Base-by-base conservation (phyloP, 2,888 invertebrate species). In the Elegia similella region DNA sequence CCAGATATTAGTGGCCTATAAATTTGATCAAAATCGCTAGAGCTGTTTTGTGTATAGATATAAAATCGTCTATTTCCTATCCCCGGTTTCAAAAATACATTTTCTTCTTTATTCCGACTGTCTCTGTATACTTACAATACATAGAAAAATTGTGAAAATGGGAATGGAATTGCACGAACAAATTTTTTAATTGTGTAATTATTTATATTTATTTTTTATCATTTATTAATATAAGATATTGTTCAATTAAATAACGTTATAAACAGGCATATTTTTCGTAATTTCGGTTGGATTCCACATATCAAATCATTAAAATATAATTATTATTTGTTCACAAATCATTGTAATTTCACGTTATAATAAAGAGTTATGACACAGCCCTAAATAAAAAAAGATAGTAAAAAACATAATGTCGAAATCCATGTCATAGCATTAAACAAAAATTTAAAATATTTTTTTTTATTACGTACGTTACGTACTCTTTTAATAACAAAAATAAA, bases 401-500 rank as follows among this genome's bases (percentile, higher is more conserved):
- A 10, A 32, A 32, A 32, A 32, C 5, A n/a, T 38, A 12, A 38
- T n/a, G 12, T 38, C 12, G 38, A 12, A 38, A n/a, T 38, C 38
- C 12, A 38, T 38, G 23, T 23, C 23, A 38, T n/a, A 38, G 23
- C 23, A 38, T 38, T 38, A 38, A 38, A 38, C 38, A 10, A 34
- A 34, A 34, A 34, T 10, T 10, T 8, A 10, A 43, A 43, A 15
- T 13, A 43, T 43, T 43, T 43, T 16, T 43, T 15, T 10, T 43
- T 43, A 16, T 15, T 43, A 15, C 16, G 16, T 16, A 15, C 17
- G 32, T 34, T 46, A 42, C 29, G 52, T 52, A 57, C 7, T 34
- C 47, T 46, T 50, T 46, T 29, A 34, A n/a, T 13, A 48, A 48
- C 34, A 46, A 58, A 58, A 32, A 13, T 46, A 48, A 56, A 56